Base-by-base conservation (phyloP, 2,113 vertebrate species). In the Hyperopisus bebe region DNA sequence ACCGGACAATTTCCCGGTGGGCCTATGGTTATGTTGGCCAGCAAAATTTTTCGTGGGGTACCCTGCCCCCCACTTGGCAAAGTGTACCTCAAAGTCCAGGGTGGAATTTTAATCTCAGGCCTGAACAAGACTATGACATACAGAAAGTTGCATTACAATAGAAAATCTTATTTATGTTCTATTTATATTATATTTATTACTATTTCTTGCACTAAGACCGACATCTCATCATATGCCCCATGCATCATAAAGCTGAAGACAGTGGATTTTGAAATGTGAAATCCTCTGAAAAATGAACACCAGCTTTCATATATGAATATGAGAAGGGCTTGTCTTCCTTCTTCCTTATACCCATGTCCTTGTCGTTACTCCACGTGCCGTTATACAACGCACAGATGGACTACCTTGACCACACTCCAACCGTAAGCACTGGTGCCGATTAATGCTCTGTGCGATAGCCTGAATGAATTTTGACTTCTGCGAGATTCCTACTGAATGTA, bases 391-490 rank as follows among this genome's bases (percentile, higher is more conserved):
- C 10, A 27, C 27, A 70, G 27, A 31, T 11, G 62, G 10, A 3
- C 9, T 3, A 66, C 58, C 8, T 13, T 10, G 3, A 4, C 62
- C 27, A 13, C 27, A 31, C 62, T 70, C 62, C 10, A 3, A 11
- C 27, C 10, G 0, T n/a, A 66, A 11, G n/a, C 24, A 66, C 58
- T 27, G n/a, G 11, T 77, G 70, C 17, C 42, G 74, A 80, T 80
- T 80, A 94, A 84, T 93, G 92, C 92, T 93, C 95, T 96, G 94
- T 94, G 94, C 94, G 95, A 94, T 94, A 94, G 94, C 95, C 92
- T 94, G 93, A 87, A 93, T 94, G 90, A 89, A 91, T 93, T 95
- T 93, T 92, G 93, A 94, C 93, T 93, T 90, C 92, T 93, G 94
- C 92, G 90, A 31, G 91, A 62, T 92, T 94, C 94, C 95, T 31